phyloP scores from a whole-genome alignment of 2,113 vertebrate genomes.

The Bostrychus sinensis region DNA sequence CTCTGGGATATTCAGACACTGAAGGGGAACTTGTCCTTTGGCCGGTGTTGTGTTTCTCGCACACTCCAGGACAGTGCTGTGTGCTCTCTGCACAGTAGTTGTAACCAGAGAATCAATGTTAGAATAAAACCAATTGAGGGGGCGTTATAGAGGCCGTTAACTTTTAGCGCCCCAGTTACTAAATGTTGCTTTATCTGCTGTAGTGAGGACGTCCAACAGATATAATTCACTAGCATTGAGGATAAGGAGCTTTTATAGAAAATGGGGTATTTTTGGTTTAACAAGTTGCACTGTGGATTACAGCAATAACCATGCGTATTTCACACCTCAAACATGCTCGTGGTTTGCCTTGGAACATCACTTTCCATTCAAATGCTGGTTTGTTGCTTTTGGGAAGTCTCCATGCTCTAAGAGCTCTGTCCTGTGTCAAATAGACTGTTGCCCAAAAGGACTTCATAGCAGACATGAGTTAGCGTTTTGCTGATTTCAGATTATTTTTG shows the following conservation, averaged over 20 bases:
- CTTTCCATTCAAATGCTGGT: slow-evolving; percentile 23
- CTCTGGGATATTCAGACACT: slow-evolving; percentile 49
- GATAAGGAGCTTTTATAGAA: not conserved
- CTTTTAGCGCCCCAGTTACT: slow-evolving; percentile 18
- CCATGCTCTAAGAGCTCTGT: slow-evolving; percentile 10
- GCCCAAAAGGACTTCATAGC: not conserved
- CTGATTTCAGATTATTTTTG: not conserved
- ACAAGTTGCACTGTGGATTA: slow-evolving; percentile 48
- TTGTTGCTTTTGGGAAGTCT: slow-evolving; percentile 24
- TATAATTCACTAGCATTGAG: slow-evolving; percentile 13
- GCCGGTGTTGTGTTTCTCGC: slow-evolving; percentile 49
- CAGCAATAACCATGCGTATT: slow-evolving; percentile 27
- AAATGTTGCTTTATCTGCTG: slow-evolving; percentile 42
- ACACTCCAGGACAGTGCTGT: slow-evolving; percentile 15
- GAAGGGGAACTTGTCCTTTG: slow-evolving; percentile 32
- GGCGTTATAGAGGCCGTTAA: slow-evolving; percentile 17
- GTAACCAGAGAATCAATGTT: slow-evolving; percentile 33
- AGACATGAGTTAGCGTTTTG: not conserved
- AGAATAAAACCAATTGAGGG: slow-evolving; percentile 8
- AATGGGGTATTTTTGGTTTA: slow-evolving; percentile 34
- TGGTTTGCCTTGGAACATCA: slow-evolving; percentile 42
- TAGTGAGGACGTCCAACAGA: slow-evolving; percentile 23
- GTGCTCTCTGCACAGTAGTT: slow-evolving; percentile 17
- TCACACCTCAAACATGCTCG: slow-evolving; percentile 28
- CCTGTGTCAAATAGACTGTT: slow-evolving; percentile 15